Conservation (phyloP, 1,140 invertebrate species). For the Caenorhabditis briggsae region DNA sequence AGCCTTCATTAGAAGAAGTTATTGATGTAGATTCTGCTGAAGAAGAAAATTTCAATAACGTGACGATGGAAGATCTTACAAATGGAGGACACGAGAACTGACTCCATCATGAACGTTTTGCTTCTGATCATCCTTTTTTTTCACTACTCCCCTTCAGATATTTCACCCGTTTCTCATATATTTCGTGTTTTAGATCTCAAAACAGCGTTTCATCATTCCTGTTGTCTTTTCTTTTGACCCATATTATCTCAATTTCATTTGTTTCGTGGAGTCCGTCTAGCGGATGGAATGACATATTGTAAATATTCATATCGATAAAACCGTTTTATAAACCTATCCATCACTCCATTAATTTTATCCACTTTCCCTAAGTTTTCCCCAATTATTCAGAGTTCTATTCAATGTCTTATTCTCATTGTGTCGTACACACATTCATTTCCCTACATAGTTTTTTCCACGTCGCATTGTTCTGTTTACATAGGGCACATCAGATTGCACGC, state of each 20-base stretch:
- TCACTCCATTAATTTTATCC: conserved; percentile 17
- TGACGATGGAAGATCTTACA: not conserved
- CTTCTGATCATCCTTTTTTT: not conserved
- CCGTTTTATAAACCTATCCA: conserved; percentile 1
- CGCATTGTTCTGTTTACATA: not conserved
- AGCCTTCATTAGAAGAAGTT: conserved; percentile 21
- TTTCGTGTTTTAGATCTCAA: not conserved
- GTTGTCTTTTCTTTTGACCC: not conserved
- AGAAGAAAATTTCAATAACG: conserved; percentile 20
- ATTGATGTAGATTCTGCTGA: not conserved
- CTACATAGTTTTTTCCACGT: conserved; percentile 27
- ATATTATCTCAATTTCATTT: not conserved
- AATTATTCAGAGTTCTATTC: not conserved
- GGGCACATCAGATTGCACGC: not conserved
- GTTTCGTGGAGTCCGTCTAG: not conserved
- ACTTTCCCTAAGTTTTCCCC: not conserved
- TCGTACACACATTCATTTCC: not conserved
- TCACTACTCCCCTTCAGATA: not conserved
- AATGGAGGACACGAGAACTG: not conserved
- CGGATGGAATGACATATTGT: conserved; percentile 50
- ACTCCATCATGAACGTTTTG: too few relatives aligned
- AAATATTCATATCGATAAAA: conserved; percentile 32
- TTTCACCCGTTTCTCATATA: too few relatives aligned
- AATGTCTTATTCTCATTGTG: not conserved
- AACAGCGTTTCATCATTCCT: conserved; percentile 11